Conservation (phyloP, 1,140 invertebrate genomes). For the Prorops nasuta region DNA sequence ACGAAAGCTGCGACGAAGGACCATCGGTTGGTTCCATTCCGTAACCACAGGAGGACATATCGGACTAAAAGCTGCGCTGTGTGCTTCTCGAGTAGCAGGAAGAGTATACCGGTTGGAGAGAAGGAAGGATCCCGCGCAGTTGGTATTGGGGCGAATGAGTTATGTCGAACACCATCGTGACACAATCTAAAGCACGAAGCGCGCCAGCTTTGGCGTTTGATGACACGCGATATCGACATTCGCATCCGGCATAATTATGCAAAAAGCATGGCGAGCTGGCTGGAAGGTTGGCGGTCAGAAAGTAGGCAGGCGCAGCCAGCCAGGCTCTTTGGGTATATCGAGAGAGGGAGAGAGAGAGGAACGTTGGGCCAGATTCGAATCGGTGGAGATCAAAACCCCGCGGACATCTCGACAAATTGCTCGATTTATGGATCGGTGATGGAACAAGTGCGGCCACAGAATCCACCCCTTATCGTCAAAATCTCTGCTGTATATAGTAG, state of each 20-base stretch:
- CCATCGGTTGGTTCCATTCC: no score
- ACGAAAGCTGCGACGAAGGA: no score
- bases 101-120: no score
- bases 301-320: no score
- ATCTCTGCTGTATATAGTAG: conserved; percentile 38
- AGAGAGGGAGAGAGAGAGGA: conserved; percentile 5
- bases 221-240: conserved; percentile 28
- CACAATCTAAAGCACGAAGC: no score
- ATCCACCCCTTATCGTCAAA: conserved; percentile 44
- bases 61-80: no score
- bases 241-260: conserved; percentile 44
- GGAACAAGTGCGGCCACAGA: conserved; percentile 27
- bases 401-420: conserved; percentile 50
- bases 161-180: no score
- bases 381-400: conserved; percentile 49
- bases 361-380: conserved; percentile 32
- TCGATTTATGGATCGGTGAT: conserved; percentile 51
- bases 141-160: no score
- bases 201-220: conserved; percentile 7
- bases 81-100: no score
- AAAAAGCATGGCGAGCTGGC: conserved; percentile 18
- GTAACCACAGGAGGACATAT: no score
- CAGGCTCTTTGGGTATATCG: no score
- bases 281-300: conserved; percentile 10
- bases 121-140: no score